phyloP scores from a whole-genome alignment of 2,888 invertebrate genomes.

The Candidula unifasciata region DNA sequence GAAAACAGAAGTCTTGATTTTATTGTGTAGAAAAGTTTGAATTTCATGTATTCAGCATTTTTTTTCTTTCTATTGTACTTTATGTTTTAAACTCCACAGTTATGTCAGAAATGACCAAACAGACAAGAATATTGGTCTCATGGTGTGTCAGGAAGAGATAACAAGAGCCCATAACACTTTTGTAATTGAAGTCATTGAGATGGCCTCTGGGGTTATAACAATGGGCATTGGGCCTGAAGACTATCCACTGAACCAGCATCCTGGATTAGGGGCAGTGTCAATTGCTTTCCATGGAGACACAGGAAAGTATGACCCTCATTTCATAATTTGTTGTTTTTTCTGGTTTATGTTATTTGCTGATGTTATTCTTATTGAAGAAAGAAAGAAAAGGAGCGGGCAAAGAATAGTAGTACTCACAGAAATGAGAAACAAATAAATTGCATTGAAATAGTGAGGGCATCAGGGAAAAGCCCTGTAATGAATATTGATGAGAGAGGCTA shows the following conservation, averaged over 20 bases:
- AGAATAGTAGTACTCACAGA: too few species aligned
- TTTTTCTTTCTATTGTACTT: too few species aligned
- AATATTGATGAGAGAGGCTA: too few species aligned
- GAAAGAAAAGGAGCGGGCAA: too few species aligned
- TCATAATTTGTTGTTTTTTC: not conserved
- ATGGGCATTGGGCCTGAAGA: slow-evolving; percentile 57
- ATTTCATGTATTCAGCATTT: too few species aligned
- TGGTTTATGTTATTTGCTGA: too few species aligned
- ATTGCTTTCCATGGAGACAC: slow-evolving; percentile 55
- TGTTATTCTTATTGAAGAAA: too few species aligned
- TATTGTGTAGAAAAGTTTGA: too few species aligned
- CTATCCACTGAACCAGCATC: slow-evolving; percentile 42
- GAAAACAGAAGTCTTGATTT: not conserved
- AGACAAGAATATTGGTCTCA: slow-evolving; percentile 28
- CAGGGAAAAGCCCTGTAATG: too few species aligned
- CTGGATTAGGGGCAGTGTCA: slow-evolving; percentile 49
- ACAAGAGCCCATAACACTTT: slow-evolving; percentile 47
- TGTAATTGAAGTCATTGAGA: slow-evolving; percentile 46
- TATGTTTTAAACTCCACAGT: slow-evolving; percentile 3
- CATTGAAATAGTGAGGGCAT: too few species aligned
- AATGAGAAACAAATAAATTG: too few species aligned
- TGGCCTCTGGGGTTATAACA: slow-evolving; percentile 42
- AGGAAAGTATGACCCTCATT: slow-evolving; percentile 43
- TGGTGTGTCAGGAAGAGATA: slow-evolving; percentile 43
- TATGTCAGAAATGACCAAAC: slow-evolving; percentile 45